Evolutionary conservation across 1,140 invertebrate species (phyloP).

Genomic region (Eupeodes corollae): DNA sequence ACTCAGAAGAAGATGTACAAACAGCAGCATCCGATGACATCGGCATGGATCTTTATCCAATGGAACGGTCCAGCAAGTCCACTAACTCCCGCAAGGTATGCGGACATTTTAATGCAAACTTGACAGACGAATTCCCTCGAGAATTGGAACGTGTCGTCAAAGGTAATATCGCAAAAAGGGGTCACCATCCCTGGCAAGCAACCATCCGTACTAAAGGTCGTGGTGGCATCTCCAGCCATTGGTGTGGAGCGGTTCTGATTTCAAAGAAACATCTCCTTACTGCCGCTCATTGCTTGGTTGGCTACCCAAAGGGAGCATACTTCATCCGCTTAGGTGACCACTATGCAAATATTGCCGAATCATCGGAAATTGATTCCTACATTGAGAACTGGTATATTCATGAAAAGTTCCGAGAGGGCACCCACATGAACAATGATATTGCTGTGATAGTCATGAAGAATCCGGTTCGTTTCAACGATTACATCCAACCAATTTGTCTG

Average conservation of each 20-base stretch:
- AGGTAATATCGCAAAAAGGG: slow-evolving; percentile 44
- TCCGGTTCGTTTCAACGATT: slow-evolving; percentile 48
- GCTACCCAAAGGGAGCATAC: slow-evolving; percentile 54
- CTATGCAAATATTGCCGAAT: slow-evolving; percentile 53
- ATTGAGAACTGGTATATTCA: slow-evolving; percentile 59
- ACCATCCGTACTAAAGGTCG: slow-evolving; percentile 51
- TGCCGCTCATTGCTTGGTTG: slow-evolving; percentile 67
- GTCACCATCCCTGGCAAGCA: slow-evolving; percentile 73
- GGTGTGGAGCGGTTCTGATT: slow-evolving; percentile 67
- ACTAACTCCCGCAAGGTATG: slow-evolving; percentile 8
- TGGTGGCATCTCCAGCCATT: slow-evolving; percentile 47
- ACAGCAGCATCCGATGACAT: slow-evolving; percentile 4
- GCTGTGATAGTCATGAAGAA: slow-evolving; percentile 57
- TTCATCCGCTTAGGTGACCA: slow-evolving; percentile 60
- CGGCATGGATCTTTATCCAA: slow-evolving; percentile 11
- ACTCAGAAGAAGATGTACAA: not conserved
- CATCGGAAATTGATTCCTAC: slow-evolving; percentile 51
- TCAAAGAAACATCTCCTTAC: slow-evolving; percentile 57
- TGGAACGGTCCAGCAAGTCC: slow-evolving; percentile 8
- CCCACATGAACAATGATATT: slow-evolving; percentile 63
- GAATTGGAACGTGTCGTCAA: slow-evolving; percentile 44
- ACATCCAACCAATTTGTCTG: slow-evolving; percentile 65
- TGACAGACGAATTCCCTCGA: slow-evolving; percentile 24
- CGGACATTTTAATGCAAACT: slow-evolving; percentile 24
- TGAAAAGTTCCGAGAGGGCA: slow-evolving; percentile 50